Percentiles rank a stretch among this genome's conserved stretches.
Evolutionary conservation across 2,797 vertebrate genomes (phyloP).

Genomic region (Sphenodon punctatus): DNA sequence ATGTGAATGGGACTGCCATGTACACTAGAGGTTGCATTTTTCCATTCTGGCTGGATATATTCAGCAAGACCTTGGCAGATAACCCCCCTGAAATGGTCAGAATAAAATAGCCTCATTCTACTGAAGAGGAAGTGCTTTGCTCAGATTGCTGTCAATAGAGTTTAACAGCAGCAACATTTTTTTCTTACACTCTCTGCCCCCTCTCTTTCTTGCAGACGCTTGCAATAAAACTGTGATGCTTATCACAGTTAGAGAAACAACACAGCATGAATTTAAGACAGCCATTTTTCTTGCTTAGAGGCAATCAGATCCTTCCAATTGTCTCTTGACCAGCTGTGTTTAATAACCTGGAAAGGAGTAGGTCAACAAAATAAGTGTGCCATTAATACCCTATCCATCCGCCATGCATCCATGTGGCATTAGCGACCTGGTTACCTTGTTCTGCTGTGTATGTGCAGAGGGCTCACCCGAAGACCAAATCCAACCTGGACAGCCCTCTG

Average conservation of each 20-base stretch:
- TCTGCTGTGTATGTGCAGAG: fast-evolving
- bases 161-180: neutral
- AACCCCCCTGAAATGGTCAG: neutral
- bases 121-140: neutral
- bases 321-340: neutral
- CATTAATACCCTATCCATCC: too few relatives aligned
- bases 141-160: neutral
- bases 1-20: neutral
- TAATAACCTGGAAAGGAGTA: neutral
- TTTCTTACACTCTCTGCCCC: neutral
- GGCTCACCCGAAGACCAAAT: neutral
- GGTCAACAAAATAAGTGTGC: neutral
- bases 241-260: neutral
- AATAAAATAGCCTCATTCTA: neutral
- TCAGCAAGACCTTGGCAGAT: neutral
- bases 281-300: neutral
- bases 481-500: fast-evolving
- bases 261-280: neutral
- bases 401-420: fast-evolving
- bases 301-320: neutral
- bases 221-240: neutral
- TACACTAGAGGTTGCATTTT: neutral
- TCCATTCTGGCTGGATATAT: neutral
- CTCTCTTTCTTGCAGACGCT: neutral
- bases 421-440: neutral